Base-by-base conservation (phyloP, 2,888 invertebrate species). In the Cacoxenus indagator region DNA sequence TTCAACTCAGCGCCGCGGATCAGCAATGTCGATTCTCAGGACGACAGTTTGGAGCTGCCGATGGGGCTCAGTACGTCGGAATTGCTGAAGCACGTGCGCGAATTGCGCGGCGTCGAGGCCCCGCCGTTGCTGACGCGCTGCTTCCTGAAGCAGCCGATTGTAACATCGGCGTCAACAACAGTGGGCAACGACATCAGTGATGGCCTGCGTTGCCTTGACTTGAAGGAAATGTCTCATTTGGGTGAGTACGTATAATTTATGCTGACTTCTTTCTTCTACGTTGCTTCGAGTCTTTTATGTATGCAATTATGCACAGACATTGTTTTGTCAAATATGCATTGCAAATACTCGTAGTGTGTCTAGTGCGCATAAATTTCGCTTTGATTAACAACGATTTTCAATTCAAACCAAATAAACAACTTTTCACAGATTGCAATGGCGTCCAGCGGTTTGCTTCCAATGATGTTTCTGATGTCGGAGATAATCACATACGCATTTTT, bases 1-100 rank as follows among this genome's bases (percentile, higher is more conserved):
- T 93, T 93, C 83, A 92, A 91, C 71, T 92, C 92, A 67, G 90
- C 91, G 19, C 92, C 92, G 55, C 91, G 91, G 85, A 91, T 92
- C 72, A 87, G 90, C 71, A 92, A 92, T 81, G 90, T 90, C 67
- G 92, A 92, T 83, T 88, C 88, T 4, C 90, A 92, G 83, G 92
- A 92, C 81, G 90, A 90, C 75, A 90, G 90, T 67, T 78, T 91
- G 17, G 86, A 88, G 72, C 76, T 91, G 75, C 89, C 90, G 45
- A 86, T 88, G 67, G 87, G 87, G 11, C 83, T 90, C 69, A 85
- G 70, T 65, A 87, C 90, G 29, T 85, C 87, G 55, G 91, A 91
- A 67, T 81, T 92, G 55, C 79, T 92, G 69, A 89, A 90, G 73
- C 89, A 90, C 64, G 91, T 91, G 71, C 89, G 90, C 71, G 78